These are phyloP conservation scores for Aldrovandia affinis DNA, from an alignment of 2,797 vertebrate genomes.

Conservation along the genomic window DNA sequence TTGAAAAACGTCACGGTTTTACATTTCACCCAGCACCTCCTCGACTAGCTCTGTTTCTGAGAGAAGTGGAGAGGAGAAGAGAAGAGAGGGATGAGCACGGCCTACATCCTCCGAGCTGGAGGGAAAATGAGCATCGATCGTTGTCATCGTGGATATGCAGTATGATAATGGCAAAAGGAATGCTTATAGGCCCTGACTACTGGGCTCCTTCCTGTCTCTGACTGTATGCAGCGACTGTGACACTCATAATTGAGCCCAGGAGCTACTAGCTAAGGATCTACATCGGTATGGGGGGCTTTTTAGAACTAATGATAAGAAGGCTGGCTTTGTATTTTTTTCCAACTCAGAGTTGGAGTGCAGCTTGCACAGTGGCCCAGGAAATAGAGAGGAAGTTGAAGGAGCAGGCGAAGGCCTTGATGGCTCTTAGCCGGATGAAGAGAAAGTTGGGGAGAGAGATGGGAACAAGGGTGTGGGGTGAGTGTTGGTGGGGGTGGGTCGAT, in stretches of 20 bases:
- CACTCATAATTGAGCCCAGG: conserved; percentile 20
- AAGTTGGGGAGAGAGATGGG: background rate
- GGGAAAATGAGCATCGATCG: conserved; percentile 14
- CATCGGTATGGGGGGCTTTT: background rate
- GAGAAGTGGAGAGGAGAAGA: background rate
- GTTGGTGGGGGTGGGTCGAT: background rate
- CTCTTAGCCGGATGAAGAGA: too few relatives aligned
- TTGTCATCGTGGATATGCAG: background rate
- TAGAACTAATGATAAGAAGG: conserved; percentile 3
- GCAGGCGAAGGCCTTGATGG: too few relatives aligned
- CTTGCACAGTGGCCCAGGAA: too few relatives aligned
- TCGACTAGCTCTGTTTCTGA: too few relatives aligned
- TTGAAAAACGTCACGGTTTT: conserved; percentile 20
- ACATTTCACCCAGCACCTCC: too few relatives aligned
- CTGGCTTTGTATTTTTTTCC: too few relatives aligned
- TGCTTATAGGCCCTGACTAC: background rate
- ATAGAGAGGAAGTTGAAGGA: too few relatives aligned
- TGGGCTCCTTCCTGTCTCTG: background rate
- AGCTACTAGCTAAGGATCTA: background rate
- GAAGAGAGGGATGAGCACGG: conserved; percentile 24
- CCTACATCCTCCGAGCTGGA: background rate
- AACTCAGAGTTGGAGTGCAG: too few relatives aligned
- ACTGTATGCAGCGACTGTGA: background rate
- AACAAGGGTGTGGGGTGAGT: background rate
- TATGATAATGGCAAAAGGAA: background rate